These are phyloP conservation scores for Eurytemora carolleeae DNA, from an alignment of 1,140 invertebrate species.

Conservation along the genomic window DNA sequence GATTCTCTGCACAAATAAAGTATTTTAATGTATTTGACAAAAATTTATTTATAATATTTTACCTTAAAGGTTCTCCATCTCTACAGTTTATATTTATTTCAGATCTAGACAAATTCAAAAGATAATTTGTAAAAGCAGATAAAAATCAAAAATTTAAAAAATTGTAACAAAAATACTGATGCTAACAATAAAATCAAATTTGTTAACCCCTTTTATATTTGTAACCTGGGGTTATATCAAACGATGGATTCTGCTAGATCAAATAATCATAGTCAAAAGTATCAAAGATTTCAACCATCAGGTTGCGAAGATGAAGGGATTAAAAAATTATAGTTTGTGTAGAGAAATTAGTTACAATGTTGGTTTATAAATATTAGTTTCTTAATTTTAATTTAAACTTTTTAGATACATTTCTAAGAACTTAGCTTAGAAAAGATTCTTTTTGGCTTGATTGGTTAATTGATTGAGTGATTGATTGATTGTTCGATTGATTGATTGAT, in stretches of 20 bases:
- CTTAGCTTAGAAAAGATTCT: neutral
- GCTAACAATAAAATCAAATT: neutral
- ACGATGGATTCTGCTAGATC: too few species aligned
- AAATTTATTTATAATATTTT: neutral
- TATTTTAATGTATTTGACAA: neutral
- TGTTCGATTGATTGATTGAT: neutral
- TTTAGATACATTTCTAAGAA: too few species aligned
- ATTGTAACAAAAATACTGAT: neutral
- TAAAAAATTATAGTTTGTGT: neutral
- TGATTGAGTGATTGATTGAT: neutral
- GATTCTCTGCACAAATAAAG: neutral
- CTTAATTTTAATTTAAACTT: neutral
- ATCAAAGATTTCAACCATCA: too few species aligned
- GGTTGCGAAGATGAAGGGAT: too few species aligned
- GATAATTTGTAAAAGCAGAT: too few species aligned
- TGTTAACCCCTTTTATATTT: neutral
- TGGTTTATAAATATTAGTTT: neutral
- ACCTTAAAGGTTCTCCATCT: neutral
- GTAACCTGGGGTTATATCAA: neutral
- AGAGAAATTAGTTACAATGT: neutral
- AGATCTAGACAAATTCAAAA: too few species aligned
- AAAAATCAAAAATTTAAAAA: neutral
- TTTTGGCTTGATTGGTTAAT: neutral
- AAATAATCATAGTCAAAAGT: too few species aligned
- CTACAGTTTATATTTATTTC: neutral